phyloP scores from a whole-genome alignment of 1,140 invertebrate genomes.

The Dreissena polymorpha region DNA sequence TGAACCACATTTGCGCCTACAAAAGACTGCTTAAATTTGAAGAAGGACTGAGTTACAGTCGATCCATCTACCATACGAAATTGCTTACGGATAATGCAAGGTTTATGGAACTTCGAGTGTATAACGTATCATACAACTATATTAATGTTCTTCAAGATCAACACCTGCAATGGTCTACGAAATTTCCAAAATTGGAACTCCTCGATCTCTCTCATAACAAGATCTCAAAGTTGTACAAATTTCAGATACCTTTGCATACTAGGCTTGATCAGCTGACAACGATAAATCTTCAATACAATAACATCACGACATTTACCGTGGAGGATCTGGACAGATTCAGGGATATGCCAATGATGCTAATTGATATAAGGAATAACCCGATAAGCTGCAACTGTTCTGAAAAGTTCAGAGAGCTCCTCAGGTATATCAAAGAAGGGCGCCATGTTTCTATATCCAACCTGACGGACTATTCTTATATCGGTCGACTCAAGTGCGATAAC shows the following conservation, averaged over 20 bases:
- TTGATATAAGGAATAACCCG: slow-evolving; percentile 62
- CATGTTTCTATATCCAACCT: slow-evolving; percentile 33
- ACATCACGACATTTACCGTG: slow-evolving; percentile 53
- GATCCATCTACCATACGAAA: slow-evolving; percentile 54
- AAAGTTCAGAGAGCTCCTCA: slow-evolving; percentile 46
- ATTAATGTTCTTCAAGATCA: slow-evolving; percentile 43
- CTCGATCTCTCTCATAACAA: slow-evolving; percentile 63
- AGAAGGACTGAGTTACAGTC: slow-evolving; percentile 36
- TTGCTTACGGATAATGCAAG: slow-evolving; percentile 53
- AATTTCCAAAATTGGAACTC: slow-evolving; percentile 60
- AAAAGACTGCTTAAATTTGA: slow-evolving; percentile 51
- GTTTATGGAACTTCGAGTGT: slow-evolving; percentile 47
- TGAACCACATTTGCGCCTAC: slow-evolving; percentile 53
- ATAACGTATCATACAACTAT: slow-evolving; percentile 58
- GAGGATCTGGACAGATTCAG: slow-evolving; percentile 54
- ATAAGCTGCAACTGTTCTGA: slow-evolving; percentile 61
- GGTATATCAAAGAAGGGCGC: slow-evolving; percentile 44
- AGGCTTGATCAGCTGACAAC: slow-evolving; percentile 26
- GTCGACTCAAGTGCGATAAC: slow-evolving; percentile 52
- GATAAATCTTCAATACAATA: slow-evolving; percentile 61
- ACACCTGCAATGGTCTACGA: slow-evolving; percentile 56
- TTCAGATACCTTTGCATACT: slow-evolving; percentile 42
- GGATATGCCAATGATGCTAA: slow-evolving; percentile 44
- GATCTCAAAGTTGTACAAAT: slow-evolving; percentile 55
- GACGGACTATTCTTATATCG: slow-evolving; percentile 58